phyloP scores from a whole-genome alignment of 1,140 invertebrate genomes.

The Drosophila parabipectinata region DNA sequence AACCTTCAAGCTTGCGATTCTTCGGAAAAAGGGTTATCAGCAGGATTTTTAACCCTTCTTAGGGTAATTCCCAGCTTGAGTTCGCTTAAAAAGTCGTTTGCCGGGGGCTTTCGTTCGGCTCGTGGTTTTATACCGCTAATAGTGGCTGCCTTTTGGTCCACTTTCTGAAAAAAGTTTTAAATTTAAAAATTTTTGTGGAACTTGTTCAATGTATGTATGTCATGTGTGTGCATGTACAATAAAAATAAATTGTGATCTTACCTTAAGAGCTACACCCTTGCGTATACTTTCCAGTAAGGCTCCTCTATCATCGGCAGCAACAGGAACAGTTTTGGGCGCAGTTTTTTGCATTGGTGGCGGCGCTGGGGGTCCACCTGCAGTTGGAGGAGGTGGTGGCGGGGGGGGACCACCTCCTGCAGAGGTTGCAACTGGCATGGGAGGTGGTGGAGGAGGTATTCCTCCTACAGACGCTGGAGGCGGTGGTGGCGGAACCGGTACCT shows the following conservation, averaged over 20 bases:
- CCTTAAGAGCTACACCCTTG: conserved; percentile 68
- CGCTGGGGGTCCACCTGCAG: conserved; percentile 21
- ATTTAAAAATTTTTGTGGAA: neutral
- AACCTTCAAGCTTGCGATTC: conserved; percentile 63
- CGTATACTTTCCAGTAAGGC: conserved; percentile 75
- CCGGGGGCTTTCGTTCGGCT: conserved; percentile 61
- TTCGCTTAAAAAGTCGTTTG: conserved; percentile 69
- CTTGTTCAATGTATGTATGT: neutral
- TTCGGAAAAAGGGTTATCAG: conserved; percentile 62
- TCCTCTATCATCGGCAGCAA: conserved; percentile 52
- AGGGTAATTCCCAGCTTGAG: conserved; percentile 71
- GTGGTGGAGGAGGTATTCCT: conserved; percentile 35
- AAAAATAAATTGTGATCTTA: too few relatives aligned
- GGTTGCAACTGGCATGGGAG: conserved; percentile 17
- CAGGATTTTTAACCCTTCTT: conserved; percentile 63
- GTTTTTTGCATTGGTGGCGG: conserved; percentile 34
- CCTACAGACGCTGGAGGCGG: conserved; percentile 10
- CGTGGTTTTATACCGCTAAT: conserved; percentile 71
- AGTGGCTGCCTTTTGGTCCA: conserved; percentile 71
- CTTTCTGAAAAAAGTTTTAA: conserved; percentile 55
- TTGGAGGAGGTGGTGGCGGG: conserved; percentile 56
- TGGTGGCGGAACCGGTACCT: conserved; percentile 20
- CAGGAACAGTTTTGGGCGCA: conserved; percentile 22
- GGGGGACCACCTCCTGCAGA: conserved; percentile 18
- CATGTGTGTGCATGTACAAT: too few relatives aligned